Evolutionary conservation across 2,888 invertebrate genomes (phyloP), one percentile per base, ranked within the genome.

Genomic region (Nebria brevicollis): DNA sequence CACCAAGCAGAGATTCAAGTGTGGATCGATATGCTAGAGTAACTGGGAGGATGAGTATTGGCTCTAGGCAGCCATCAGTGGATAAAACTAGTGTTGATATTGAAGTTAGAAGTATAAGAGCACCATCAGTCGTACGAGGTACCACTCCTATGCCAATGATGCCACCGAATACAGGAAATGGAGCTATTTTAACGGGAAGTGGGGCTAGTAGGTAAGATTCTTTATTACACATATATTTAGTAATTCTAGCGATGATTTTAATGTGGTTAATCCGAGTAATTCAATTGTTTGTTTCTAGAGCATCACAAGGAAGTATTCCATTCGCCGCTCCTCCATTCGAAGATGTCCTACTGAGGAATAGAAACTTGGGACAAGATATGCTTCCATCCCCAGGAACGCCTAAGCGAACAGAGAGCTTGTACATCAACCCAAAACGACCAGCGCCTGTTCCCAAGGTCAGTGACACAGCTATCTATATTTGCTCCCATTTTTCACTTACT

Each of bases 401-500:
- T 82, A 97, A 97, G 89, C 93, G 97, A 86, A 97, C 97, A 83
- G 97, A 97, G 90, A 97, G 97, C 88, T 91, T 97, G 86, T 97
- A 94, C 89, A 93, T 96, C 86, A 90, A 91, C 86, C 93, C 93
- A 75, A 91, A 90, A 83, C 90, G 91, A 82, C 87, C 78, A 42
- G 75, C 82, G 13, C 68, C 83, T 74, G 83, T 82, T 75, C 83
- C 83, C 83, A 84, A 84, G 83, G 83, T 84, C 78, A 84, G 84
- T 83, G 81, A 81, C 82, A 80, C 42, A 73, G 13, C 72, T 72
- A 34, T 72, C 72, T 72, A 26, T 72, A 72, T 34, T 72, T 41
- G 34, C 10, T 26, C 41, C 34, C 75, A 70, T 73, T 74, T 75
- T 7, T 54, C 54, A 11, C 66, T 41, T 0, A 54, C 10, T 43